Base-by-base conservation (phyloP, 2,113 vertebrate genomes). In the Narcine bancroftii region DNA sequence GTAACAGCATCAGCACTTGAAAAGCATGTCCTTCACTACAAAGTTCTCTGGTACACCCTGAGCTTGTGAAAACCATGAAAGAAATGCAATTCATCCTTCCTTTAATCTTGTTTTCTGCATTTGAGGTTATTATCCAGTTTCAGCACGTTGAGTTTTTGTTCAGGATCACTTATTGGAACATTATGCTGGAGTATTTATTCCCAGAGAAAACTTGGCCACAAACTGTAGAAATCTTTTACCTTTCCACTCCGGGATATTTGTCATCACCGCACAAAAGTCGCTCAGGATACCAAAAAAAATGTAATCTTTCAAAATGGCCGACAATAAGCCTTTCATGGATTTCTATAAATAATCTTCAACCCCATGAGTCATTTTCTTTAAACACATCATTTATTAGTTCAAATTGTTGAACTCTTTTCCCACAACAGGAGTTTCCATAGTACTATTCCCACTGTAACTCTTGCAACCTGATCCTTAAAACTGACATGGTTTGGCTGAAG, bases 201-300 rank as follows among this genome's bases (percentile, higher is more conserved):
- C 81, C 81, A 87, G 33, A 87, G 81, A 53, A 87, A 87, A 87
- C 53, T 87, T 87, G 81, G n/a, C 81, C 53, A 87, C 33, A 87
- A 60, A n/a, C 53, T 87, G 21, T 53, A 60, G 53, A 87, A 83
- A n/a, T 53, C 53, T 63, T 85, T 63, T 87, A 87, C 81, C 81
- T 87, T 63, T 87, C 81, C 81, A 60, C 15, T 36, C 81, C 81
- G 60, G 81, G 33, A 63, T 60, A 87, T 87, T 87, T 36, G 53
- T 87, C 81, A 87, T 9, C 36, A 87, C 81, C 81, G 60, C 81
- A 87, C 81, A 2, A 87, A 87, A 87, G 81, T 36, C 53, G 21
- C n/a, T 60, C 19, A 87, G 33, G 81, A 36, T 63, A 60, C 33
- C 33, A 56, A 87, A 21, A 47, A 63, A 87, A 87, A 21, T 17